These are phyloP conservation scores for Lottia gigantea DNA, from an alignment of 2,888 invertebrate species.

Conservation along the genomic window DNA sequence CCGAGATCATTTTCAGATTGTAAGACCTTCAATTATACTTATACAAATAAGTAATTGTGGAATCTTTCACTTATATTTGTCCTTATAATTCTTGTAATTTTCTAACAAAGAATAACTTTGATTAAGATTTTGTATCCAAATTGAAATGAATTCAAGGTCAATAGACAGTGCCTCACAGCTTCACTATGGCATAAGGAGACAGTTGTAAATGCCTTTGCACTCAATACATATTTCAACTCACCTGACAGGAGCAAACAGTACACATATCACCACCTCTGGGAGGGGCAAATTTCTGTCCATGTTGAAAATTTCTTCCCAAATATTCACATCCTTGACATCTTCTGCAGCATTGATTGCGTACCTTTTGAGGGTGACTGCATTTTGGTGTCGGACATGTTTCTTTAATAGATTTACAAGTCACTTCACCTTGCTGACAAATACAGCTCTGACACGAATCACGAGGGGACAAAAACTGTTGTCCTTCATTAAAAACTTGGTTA, in stretches of 20 bases:
- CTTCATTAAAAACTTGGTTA: slow-evolving; percentile 45
- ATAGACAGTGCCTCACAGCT: too few relatives aligned
- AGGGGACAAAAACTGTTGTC: slow-evolving; percentile 45
- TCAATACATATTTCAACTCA: slow-evolving; percentile 28
- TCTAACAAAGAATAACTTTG: too few relatives aligned
- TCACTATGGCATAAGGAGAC: background rate
- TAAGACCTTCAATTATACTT: slow-evolving; percentile 12
- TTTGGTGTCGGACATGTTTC: slow-evolving; percentile 39
- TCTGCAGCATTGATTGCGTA: slow-evolving; percentile 52
- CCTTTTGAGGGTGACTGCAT: slow-evolving; percentile 51
- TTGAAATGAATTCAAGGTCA: too few relatives aligned
- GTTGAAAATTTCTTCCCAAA: slow-evolving; percentile 43
- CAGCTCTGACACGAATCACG: slow-evolving; percentile 51
- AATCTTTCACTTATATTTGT: too few relatives aligned
- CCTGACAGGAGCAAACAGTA: slow-evolving; percentile 49
- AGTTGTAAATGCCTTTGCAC: too few relatives aligned
- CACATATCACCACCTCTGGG: slow-evolving; percentile 49
- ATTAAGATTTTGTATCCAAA: too few relatives aligned
- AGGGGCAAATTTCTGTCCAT: slow-evolving; percentile 58
- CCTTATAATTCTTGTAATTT: too few relatives aligned
- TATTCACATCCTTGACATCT: slow-evolving; percentile 55
- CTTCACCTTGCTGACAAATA: slow-evolving; percentile 49
- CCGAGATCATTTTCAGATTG: background rate
- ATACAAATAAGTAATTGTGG: too few relatives aligned
- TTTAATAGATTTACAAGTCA: slow-evolving; percentile 38